These are phyloP conservation scores for Hyles lineata DNA, from an alignment of 2,888 invertebrate genomes.

Conservation along the genomic window DNA sequence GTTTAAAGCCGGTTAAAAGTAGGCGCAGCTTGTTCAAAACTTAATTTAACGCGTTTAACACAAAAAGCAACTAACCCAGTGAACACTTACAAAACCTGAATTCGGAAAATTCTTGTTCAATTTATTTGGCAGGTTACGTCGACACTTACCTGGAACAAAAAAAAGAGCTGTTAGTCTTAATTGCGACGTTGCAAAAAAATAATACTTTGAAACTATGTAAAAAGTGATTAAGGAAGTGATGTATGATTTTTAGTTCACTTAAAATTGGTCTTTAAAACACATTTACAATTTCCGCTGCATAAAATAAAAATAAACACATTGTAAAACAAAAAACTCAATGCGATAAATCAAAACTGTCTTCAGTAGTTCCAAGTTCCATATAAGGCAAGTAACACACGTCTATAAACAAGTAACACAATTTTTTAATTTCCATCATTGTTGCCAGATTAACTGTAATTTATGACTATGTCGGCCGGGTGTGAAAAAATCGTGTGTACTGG, in stretches of 20 bases:
- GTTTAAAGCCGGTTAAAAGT: constrained; percentile 33
- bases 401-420: constrained; percentile 43
- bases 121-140: constrained; percentile 1
- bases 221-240: background rate
- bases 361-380: background rate
- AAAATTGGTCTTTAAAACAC: constrained; percentile 12
- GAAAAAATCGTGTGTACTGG: constrained; percentile 59
- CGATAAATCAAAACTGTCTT: background rate
- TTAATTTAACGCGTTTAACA: constrained; percentile 11
- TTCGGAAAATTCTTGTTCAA: background rate
- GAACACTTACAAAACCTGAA: constrained; percentile 2
- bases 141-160: constrained; percentile 56
- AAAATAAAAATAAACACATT: too few relatives aligned
- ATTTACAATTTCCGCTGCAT: too few relatives aligned
- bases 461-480: constrained; percentile 28
- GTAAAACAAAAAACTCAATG: background rate
- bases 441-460: constrained; percentile 59
- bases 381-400: constrained; percentile 16
- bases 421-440: constrained; percentile 53
- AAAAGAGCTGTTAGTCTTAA: constrained; percentile 11
- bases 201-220: background rate
- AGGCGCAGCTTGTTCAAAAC: constrained; percentile 25
- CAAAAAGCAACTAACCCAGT: constrained; percentile 21
- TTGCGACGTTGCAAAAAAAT: background rate
- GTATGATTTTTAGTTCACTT: background rate